Evolutionary conservation across 2,888 invertebrate species (phyloP).

Genomic region (Sesia bembeciformis): DNA sequence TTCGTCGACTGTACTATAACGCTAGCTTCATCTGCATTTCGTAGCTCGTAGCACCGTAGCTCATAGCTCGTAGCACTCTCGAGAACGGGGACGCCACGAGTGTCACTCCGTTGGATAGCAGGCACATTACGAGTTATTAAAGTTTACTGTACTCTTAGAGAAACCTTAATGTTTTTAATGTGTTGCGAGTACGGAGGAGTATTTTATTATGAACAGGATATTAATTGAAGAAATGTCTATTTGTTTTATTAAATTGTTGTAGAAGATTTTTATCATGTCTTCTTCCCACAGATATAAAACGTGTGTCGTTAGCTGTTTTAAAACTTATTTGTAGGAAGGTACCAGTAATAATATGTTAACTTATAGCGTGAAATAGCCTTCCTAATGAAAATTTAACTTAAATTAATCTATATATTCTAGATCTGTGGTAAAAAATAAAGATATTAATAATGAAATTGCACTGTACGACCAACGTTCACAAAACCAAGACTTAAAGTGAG

Average conservation of each 20-base stretch:
- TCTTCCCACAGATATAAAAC: background rate
- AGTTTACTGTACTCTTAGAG: background rate
- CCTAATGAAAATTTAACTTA: no score
- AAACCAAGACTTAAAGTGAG: background rate
- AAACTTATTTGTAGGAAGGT: background rate
- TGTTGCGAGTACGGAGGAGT: background rate
- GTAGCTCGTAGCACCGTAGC: background rate
- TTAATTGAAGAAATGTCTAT: no score
- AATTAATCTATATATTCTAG: no score
- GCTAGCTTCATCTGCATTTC: background rate
- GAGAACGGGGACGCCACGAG: conserved; percentile 6
- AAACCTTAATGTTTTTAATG: background rate
- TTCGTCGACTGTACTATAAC: background rate
- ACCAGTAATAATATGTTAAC: background rate
- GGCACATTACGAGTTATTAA: conserved; percentile 10
- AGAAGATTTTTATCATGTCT: no score
- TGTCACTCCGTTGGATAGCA: conserved; percentile 7
- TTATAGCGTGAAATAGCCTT: no score
- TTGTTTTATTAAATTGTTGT: no score
- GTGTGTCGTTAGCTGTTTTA: background rate
- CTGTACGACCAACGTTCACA: no score
- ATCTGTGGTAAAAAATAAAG: no score
- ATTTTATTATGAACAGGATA: no score
- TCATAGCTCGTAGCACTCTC: conserved; percentile 1
- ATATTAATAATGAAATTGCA: no score